Evolutionary conservation across 1,140 invertebrate genomes (phyloP), one percentile per base, ranked within the genome.

Genomic region (Maconellicoccus hirsutus): DNA sequence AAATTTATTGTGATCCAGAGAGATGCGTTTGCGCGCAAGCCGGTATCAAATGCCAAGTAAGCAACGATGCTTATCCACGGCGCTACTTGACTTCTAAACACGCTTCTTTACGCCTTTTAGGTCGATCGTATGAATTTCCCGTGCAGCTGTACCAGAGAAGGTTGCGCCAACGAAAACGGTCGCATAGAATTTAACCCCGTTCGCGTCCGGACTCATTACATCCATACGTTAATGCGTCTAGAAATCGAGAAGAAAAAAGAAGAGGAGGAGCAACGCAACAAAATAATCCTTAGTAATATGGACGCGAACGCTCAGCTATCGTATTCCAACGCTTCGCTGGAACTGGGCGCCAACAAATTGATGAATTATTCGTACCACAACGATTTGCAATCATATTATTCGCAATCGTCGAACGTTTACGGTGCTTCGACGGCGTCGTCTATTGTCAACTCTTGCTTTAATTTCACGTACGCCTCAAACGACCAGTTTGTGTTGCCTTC

Each of bases 161-260:
- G 93, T 66, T 99, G 96, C 80, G 90, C 86, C 33, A 99, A 99
- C 80, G 87, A 87, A 1, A 87, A 87, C 70, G 96, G 96, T 7
- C 84, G 96, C 71, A 92, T 98, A 72, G 96, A 98, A 79, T 98
- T 98, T 76, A 97, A 98, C 80, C 94, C 94, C 0, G 87, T 94
- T 27, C 85, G 95, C 71, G 96, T 98, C 1, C 85, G 94, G 70
- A 97, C 93, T n/a, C 96, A 98, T 80, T 98, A 96, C 76, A 94
- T 97, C 74, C 94, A 98, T 77, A 98, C 96, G 0, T 81, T 98
- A 10, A 97, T 98, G 94, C 85, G 94, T 70, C 78, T 98, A 72
- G 92, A 96, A 74, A 80, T 96, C 73, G 94, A 97, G 79, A 90
- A 91, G 78, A 90, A 92, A 74, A 85, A 90, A 73, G 80, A 90